Base-by-base conservation (phyloP, 2,797 vertebrate genomes). In the Orestias chungarensis region DNA sequence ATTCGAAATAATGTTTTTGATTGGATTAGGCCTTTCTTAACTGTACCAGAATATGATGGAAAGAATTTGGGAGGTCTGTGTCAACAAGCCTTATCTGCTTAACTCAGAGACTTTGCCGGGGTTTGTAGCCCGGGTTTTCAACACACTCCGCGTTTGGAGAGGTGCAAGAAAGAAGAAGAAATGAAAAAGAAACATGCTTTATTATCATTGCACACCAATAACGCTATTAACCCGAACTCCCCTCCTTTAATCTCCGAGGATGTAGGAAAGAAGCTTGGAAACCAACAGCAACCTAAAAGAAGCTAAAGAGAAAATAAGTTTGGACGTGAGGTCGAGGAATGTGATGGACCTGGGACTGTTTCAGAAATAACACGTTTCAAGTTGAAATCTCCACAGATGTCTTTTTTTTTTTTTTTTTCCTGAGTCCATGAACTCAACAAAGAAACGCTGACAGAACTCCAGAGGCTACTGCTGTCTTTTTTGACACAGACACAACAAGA, bases 21-120 rank as follows among this genome's bases (percentile, higher is more conserved):
- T 88, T 91, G 92, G 91, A 93, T 93, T 91, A 91, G 83, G 83
- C 49, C 79, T 86, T 83, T 89, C 87, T 92, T 89, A 89, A 91
- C 88, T 89, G 82, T 87, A 80, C 86, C 78, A 76, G 83, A 91
- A 86, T 74, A 85, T 86, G 84, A 83, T 80, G 91, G 91, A 91
- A 90, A 84, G 87, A 91, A 93, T 92, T 87, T 54, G 71, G 85
- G 85, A 89, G 87, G 88, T 89, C 90, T 90, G 81, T 82, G 82
- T 89, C 87, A 89, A 92, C 87, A 89, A 81, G 76, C 49, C 59
- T 55, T 90, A 84, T 88, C 91, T 91, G 85, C 73, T 89, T 89
- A 87, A 91, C 87, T 92, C 79, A 47, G 73, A 86, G 81, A 87
- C 85, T 75, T 82, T 10, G 72, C 55, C 2, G 73, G 81, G n/a